Conservation (phyloP, 1,140 invertebrate species). For the Cydia pomonella region DNA sequence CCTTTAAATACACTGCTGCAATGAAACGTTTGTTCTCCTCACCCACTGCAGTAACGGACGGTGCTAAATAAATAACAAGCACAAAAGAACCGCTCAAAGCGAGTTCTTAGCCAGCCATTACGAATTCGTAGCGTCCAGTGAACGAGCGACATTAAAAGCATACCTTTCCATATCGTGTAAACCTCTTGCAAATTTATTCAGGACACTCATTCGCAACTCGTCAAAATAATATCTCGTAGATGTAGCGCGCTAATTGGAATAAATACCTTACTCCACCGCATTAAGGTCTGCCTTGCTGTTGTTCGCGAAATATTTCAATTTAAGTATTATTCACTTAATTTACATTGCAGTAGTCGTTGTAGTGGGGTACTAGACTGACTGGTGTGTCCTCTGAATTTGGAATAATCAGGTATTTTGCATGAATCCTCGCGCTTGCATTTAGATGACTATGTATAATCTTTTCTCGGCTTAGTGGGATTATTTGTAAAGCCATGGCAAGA, state of each 20-base stretch:
- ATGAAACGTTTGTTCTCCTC: conserved; percentile 11
- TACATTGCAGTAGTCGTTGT: conserved; percentile 49
- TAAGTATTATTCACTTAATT: conserved; percentile 53
- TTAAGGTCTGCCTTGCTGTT: conserved; percentile 6
- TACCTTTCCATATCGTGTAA: conserved; percentile 50
- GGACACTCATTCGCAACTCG: conserved; percentile 51
- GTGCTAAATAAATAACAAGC: conserved; percentile 8
- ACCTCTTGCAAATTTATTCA: conserved; percentile 62
- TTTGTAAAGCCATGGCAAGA: not conserved
- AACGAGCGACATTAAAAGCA: conserved; percentile 50
- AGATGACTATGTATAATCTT: conserved; percentile 11
- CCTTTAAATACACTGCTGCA: not conserved
- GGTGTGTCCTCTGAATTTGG: conserved; percentile 38
- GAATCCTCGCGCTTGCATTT: conserved; percentile 7
- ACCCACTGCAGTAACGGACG: conserved; percentile 14
- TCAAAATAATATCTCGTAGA: conserved; percentile 50
- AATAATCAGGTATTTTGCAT: conserved; percentile 44
- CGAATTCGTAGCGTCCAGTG: conserved; percentile 23
- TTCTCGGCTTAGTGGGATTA: conserved; percentile 18
- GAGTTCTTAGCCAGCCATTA: conserved; percentile 22
- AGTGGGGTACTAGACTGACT: conserved; percentile 33
- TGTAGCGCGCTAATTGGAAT: not conserved
- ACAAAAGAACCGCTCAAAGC: conserved; percentile 25
- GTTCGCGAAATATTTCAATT: conserved; percentile 46
- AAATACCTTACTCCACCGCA: not conserved